Base-by-base conservation (phyloP, 2,113 vertebrate genomes). In the Hippoglossus stenolepis region DNA sequence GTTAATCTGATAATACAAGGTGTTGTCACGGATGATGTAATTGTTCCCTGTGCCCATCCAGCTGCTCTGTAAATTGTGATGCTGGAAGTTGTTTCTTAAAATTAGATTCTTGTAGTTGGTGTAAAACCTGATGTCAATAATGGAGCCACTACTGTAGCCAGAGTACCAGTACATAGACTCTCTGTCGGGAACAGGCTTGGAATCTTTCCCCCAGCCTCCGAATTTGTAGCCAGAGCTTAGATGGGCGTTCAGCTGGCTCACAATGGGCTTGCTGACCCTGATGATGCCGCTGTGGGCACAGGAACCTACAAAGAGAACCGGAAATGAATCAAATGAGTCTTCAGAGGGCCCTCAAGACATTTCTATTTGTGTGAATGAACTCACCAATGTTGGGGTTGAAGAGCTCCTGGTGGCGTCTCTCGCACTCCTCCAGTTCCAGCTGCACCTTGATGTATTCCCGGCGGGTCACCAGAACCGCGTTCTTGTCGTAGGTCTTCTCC, bases 171-270 rank as follows among this genome's bases (percentile, higher is more conserved):
- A 91, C 85, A 92, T 91, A 2, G 86, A 85, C 45, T 93, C 85
- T 76, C 85, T 87, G 12, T 89, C 81, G 2, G 84, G 77, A 74
- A 90, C 1, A 26, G 91, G 93, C 15, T 87, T 89, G 7, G 89
- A 91, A 43, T 94, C 91, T 91, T 93, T 94, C 9, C 93, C 93
- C 92, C 92, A 94, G 24, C 87, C 90, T 67, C 93, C 92, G 49
- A 66, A 92, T 57, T 11, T 79, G 45, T 77, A 84, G 17, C 17
- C 38, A 13, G 60, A 0, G 28, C 11, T 82, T 14, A 93, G 77
- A 64, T 91, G 67, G 5, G 87, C 88, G 65, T 93, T 94, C 62
- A 93, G 53, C 2, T 94, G 93, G 70, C 80, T 90, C 11, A 94
- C 77, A n/a, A 92, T 61, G 12, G 93, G 93, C 47, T 93, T 90